Percentiles rank a stretch among this genome's conserved stretches.
Conservation (phyloP, 2,888 invertebrate genomes). For the Ectemnius continuus region DNA sequence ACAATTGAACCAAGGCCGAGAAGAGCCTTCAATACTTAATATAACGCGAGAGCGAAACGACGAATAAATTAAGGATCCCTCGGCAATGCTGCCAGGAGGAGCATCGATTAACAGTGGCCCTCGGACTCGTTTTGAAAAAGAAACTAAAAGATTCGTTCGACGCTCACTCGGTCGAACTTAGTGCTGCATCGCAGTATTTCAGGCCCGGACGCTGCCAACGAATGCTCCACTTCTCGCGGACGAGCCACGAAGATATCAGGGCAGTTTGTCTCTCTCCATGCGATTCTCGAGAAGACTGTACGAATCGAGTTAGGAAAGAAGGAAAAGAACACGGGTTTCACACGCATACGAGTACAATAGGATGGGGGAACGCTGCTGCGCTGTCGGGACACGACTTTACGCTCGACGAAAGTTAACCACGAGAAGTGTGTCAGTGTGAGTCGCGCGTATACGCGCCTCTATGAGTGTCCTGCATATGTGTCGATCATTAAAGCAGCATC, state of each 20-base stretch:
- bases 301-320: conserved; percentile 23
- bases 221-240: neutral
- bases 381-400: conserved; percentile 20
- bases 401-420: conserved; percentile 50
- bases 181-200: neutral
- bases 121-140: neutral
- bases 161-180: neutral
- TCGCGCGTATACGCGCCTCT: too few relatives aligned
- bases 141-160: neutral
- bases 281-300: too few relatives aligned
- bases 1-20: neutral
- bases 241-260: too few relatives aligned
- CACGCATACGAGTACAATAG: conserved; percentile 28
- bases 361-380: conserved; percentile 23
- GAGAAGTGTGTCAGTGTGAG: conserved; percentile 7
- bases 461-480: neutral
- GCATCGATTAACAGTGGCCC: conserved; percentile 6
- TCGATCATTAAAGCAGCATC: conserved; percentile 56
- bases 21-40: too few relatives aligned
- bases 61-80: conserved; percentile 26
- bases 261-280: too few relatives aligned
- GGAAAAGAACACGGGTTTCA: conserved; percentile 12
- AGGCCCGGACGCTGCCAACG: conserved; percentile 11
- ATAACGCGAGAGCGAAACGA: neutral
- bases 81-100: neutral